Evolutionary conservation across 2,797 vertebrate genomes (phyloP), one percentile per base, ranked within the genome.

Genomic region (Triplophysa yarkandensis): DNA sequence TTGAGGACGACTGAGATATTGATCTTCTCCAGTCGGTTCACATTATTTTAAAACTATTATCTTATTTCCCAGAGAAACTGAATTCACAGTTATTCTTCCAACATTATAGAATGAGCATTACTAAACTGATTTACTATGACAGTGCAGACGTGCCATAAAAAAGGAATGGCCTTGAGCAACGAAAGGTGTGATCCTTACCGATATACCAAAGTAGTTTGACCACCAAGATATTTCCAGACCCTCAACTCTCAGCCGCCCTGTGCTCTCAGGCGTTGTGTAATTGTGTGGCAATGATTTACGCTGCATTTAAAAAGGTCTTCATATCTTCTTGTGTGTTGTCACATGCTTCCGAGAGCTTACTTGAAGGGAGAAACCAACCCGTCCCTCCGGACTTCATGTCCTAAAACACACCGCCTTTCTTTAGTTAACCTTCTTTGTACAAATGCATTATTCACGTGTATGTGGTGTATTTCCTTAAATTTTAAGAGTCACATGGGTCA

Each of bases 401-500:
- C 30, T 30, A 36, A 36, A 36, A 36, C 8, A 1, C 34, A 36
- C 34, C 11, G 10, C 10, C n/a, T n/a, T n/a, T n/a, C n/a, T n/a
- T n/a, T n/a, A n/a, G n/a, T n/a, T n/a, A n/a, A 36, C 34, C 34
- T 36, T 46, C 66, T 48, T 73, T 79, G 50, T 55, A 39, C 54
- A 62, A 73, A n/a, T 2, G 4, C n/a, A 19, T 46, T 28, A 41
- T 36, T 46, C 17, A 39, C 81, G 81, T 44, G 34, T n/a, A n/a
- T 71, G 68, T 41, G 77, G 72, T 79, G 69, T 74, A 36, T 78
- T 76, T 77, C 54, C 52, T 55, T 73, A 41, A 21, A 44, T n/a
- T 68, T 62, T n/a, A n/a, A n/a, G 28, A 72, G 21, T 83, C 70
- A 69, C 74, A 32, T 80, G 78, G 81, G 82, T 82, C 74, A 77